These are phyloP conservation scores for Axinella damicornis DNA, from an alignment of 37 sponge, comb jelly and placozoan genomes.

Conservation along the genomic window DNA sequence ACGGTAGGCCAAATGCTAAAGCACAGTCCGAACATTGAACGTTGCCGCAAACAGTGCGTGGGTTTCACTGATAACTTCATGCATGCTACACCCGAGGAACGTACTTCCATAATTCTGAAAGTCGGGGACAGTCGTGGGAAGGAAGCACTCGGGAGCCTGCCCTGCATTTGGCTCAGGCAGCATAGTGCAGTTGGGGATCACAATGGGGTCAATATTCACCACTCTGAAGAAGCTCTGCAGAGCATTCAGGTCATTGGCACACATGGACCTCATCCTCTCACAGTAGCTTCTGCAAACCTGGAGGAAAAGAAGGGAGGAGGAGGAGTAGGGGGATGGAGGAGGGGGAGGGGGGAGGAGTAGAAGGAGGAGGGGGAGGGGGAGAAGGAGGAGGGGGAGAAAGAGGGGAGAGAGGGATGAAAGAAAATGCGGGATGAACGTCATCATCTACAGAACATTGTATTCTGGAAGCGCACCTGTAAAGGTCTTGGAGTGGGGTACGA, in stretches of 20 bases:
- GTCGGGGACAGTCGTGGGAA: background rate
- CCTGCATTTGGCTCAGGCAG: conserved; percentile 51
- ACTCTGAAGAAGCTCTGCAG: background rate
- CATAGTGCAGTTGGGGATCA: conserved; percentile 28
- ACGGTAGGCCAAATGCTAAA: too few relatives aligned
- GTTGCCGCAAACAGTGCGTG: too few relatives aligned
- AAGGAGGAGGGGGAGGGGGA: background rate
- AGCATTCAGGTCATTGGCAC: background rate
- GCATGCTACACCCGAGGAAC: background rate
- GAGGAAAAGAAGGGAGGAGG: too few relatives aligned
- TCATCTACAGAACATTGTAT: too few relatives aligned
- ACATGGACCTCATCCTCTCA: background rate
- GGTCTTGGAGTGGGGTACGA: conserved; percentile 38
- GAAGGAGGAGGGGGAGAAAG: too few relatives aligned
- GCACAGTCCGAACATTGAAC: too few relatives aligned
- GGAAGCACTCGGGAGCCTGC: conserved; percentile 45
- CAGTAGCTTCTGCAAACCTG: conserved; percentile 54
- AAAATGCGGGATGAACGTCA: too few relatives aligned
- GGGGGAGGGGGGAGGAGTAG: too few relatives aligned
- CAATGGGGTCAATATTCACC: background rate
- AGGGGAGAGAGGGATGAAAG: too few relatives aligned
- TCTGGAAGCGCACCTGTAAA: background rate
- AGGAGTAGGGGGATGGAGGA: too few relatives aligned
- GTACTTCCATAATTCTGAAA: conserved; percentile 1
- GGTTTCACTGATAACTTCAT: too few relatives aligned